Evolutionary conservation across 2,888 invertebrate genomes (phyloP).

Genomic region (Amiota mariae): DNA sequence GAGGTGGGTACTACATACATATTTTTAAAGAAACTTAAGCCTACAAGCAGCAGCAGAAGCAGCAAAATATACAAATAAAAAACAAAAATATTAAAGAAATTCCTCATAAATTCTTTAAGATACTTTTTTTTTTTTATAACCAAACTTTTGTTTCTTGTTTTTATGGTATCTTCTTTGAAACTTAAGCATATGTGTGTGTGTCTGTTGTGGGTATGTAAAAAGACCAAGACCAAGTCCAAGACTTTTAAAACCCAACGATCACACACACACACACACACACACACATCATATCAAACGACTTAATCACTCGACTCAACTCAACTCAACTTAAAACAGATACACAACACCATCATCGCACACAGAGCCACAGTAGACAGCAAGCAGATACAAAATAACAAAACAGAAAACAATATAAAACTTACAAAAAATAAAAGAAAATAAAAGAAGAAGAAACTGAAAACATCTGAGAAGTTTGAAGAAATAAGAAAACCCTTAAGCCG

Average conservation of each 20-base stretch:
- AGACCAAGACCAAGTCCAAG: neutral
- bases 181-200: neutral
- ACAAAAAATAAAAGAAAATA: neutral
- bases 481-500: no score
- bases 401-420: neutral
- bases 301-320: constrained; percentile 16
- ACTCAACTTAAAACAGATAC: neutral
- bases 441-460: neutral
- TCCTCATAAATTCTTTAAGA: constrained; percentile 48
- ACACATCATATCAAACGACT: constrained; percentile 19
- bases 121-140: neutral
- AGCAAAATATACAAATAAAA: neutral
- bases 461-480: no score
- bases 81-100: constrained; percentile 44
- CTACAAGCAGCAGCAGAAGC: no score
- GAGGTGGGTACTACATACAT: no score
- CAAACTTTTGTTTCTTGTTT: neutral
- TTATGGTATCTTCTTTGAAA: constrained; percentile 10
- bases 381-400: neutral
- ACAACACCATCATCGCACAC: no score
- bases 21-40: no score
- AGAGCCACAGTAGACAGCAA: constrained; percentile 6
- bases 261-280: no score
- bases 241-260: no score
- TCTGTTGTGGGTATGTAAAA: constrained; percentile 35